These are phyloP conservation scores for Zygothrica quintamaculata DNA, from an alignment of 2,888 invertebrate genomes.

Conservation along the genomic window DNA sequence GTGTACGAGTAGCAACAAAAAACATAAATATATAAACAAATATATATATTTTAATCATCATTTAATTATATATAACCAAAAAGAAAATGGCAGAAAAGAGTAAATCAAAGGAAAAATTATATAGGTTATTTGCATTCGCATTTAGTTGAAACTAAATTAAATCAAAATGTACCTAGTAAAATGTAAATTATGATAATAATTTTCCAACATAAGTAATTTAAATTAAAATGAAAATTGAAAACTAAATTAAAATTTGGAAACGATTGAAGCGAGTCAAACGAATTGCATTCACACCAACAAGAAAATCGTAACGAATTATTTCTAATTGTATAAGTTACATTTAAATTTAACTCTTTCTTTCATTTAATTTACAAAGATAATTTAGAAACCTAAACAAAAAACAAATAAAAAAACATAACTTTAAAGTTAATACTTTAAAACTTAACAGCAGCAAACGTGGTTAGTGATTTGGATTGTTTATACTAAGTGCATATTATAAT, in stretches of 20 bases:
- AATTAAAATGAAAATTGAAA: slow-evolving; percentile 39
- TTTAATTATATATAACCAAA: no score
- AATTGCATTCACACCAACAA: no score
- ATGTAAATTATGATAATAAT: slow-evolving; percentile 81
- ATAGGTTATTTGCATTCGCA: slow-evolving; percentile 50
- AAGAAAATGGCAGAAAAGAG: not conserved
- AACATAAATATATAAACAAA: no score
- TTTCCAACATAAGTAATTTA: slow-evolving; percentile 62
- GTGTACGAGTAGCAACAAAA: no score
- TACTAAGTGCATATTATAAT: slow-evolving; percentile 46
- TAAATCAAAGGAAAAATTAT: slow-evolving; percentile 20
- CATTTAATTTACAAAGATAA: slow-evolving; percentile 19
- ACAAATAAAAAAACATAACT: slow-evolving; percentile 26
- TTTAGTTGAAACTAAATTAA: slow-evolving; percentile 68
- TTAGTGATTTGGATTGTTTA: slow-evolving; percentile 82
- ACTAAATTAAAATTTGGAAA: slow-evolving; percentile 10
- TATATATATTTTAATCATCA: slow-evolving; percentile 40
- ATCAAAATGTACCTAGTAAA: slow-evolving; percentile 80
- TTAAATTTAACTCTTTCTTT: no score
- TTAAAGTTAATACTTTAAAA: slow-evolving; percentile 40
- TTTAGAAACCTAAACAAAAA: slow-evolving; percentile 22
- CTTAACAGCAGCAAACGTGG: slow-evolving; percentile 78
- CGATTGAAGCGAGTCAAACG: slow-evolving; percentile 7
- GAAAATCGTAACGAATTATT: no score
- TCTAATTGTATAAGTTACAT: no score